These are phyloP conservation scores for Stigmatopora nigra DNA, from an alignment of 2,113 vertebrate species.

Conservation along the genomic window DNA sequence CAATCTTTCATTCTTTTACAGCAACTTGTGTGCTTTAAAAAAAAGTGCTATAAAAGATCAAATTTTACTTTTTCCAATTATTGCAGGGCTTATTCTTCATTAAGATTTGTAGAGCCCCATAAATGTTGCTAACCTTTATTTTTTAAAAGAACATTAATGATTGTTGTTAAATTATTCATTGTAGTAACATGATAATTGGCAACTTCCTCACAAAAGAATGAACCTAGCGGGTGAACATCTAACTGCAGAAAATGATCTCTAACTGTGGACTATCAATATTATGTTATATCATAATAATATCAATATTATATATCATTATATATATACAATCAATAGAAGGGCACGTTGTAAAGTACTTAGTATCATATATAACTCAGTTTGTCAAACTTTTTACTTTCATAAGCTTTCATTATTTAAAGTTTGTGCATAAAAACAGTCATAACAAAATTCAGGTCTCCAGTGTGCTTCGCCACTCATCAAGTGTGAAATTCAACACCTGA, in stretches of 20 bases:
- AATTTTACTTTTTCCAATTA: background rate
- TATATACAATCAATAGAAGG: background rate
- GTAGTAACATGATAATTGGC: background rate
- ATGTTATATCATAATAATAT: too few relatives aligned
- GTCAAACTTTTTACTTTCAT: background rate
- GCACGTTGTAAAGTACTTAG: background rate
- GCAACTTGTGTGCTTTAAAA: background rate
- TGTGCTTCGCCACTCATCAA: background rate
- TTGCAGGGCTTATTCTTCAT: background rate
- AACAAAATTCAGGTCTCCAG: too few relatives aligned
- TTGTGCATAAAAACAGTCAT: background rate
- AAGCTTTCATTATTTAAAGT: background rate
- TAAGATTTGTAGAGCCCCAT: background rate
- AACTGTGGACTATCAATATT: background rate
- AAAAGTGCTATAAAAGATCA: background rate
- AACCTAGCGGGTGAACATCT: background rate
- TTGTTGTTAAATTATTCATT: background rate
- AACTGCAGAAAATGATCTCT: background rate
- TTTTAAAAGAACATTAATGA: background rate
- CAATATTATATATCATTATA: too few relatives aligned
- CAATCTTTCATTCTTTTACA: background rate
- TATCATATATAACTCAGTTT: background rate
- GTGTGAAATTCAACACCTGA: background rate
- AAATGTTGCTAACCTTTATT: background rate
- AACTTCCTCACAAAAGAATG: background rate